Percentiles rank a stretch among this genome's conserved stretches.
phyloP scores from a whole-genome alignment of 1,140 invertebrate genomes.

The Ericerus pela region DNA sequence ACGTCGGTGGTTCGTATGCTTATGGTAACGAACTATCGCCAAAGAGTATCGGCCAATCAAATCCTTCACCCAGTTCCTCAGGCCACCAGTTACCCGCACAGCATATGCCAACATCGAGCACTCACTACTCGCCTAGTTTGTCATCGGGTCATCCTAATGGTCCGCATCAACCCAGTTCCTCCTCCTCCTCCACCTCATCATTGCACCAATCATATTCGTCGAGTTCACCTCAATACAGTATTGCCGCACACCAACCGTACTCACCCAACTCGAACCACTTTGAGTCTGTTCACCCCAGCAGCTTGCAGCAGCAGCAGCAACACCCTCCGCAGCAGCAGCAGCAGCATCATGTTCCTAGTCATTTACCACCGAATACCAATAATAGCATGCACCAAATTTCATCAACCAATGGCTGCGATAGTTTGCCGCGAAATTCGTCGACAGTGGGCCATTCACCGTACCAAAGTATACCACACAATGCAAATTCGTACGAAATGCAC shows the following conservation, averaged over 20 bases:
- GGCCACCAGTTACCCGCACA: too few species aligned
- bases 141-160: too few species aligned
- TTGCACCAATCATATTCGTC: too few species aligned
- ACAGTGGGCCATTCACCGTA: neutral
- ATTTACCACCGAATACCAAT: neutral
- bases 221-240: too few species aligned
- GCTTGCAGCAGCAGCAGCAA: constrained; percentile 14
- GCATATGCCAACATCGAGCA: too few species aligned
- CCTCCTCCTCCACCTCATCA: too few species aligned
- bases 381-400: neutral
- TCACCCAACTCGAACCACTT: too few species aligned
- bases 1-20: too few species aligned
- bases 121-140: too few species aligned
- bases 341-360: too few species aligned
- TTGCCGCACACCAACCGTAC: too few species aligned
- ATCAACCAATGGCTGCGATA: neutral
- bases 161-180: too few species aligned
- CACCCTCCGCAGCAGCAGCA: constrained; percentile 15
- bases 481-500: neutral
- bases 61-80: neutral
- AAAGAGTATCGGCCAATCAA: neutral
- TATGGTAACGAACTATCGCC: neutral
- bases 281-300: neutral
- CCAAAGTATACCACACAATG: neutral
- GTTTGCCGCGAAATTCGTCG: neutral